Evolutionary conservation across 1,140 invertebrate genomes (phyloP), one percentile per base, ranked within the genome.

Genomic region (Ceratina australensis): DNA sequence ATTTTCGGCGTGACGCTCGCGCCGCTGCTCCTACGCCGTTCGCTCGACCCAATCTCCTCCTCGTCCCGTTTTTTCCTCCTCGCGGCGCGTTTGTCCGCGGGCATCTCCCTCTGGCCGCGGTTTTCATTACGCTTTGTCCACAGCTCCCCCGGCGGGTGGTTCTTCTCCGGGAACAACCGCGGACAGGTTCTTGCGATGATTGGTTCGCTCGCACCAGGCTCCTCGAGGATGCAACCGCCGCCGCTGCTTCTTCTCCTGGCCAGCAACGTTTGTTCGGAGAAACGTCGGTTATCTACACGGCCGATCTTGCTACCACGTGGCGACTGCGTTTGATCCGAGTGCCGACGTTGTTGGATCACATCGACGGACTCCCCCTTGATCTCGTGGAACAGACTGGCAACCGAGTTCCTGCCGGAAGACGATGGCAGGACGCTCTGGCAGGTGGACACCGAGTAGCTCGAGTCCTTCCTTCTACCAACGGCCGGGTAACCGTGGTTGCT

Each of bases 1-100:
- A 89, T 89, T 63, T 89, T 89, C 15, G 88, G 86, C 2, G 87
- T 89, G n/a, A 89, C 82, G 8, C 33, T 42, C 1, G 72, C 73
- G 18, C 49, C 24, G 22, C 75, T 52, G 61, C 85, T 88, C 0
- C 67, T 42, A 5, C 74, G 18, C 52, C 77, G 65, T 65, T 86
- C 61, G 7, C 8, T 20, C 2, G 18, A 16, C 7, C 15, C 13
- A 1, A 50, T 75, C 20, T 74, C 79, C 7, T 33, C 12, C 7
- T 24, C n/a, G n/a, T n/a, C 16, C n/a, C 22, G 24, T 5, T 61
- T 54, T 64, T n/a, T 71, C 24, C 24, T 65, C 3, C 8, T 2
- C n/a, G 20, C 18, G n/a, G 16, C 0, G 18, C 54, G 54, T 52
- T 33, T 28, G 3, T 67, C 49, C 7, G 15, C 2, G 13, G 77